A percentile compares a stretch with the other conserved stretches of the same genome.
phyloP scores from a whole-genome alignment of 2,113 vertebrate genomes.

The Indri indri region DNA sequence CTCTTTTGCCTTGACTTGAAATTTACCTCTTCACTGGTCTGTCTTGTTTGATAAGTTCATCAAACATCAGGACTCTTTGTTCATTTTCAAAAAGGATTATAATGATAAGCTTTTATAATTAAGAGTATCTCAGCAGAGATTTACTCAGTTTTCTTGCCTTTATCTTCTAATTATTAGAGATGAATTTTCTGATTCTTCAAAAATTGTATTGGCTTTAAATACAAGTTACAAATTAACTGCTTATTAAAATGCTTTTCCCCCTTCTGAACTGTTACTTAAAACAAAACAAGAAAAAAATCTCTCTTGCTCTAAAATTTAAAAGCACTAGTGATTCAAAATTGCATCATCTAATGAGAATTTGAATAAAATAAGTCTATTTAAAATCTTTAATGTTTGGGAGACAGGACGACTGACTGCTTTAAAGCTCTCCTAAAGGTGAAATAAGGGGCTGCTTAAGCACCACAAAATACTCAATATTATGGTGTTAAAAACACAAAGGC shows the following conservation, averaged over 20 bases:
- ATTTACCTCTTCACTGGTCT: slow-evolving; percentile 75
- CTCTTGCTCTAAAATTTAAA: slow-evolving; percentile 48
- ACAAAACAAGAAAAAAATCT: neutral
- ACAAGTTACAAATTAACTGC: slow-evolving; percentile 61
- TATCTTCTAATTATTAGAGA: slow-evolving; percentile 71
- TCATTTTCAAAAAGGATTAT: slow-evolving; percentile 76
- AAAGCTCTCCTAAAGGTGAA: slow-evolving; percentile 8
- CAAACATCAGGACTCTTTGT: slow-evolving; percentile 73
- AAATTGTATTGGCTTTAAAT: slow-evolving; percentile 68
- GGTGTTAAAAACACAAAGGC: neutral
- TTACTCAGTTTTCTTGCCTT: slow-evolving; percentile 54
- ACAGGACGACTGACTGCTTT: neutral
- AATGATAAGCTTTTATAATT: slow-evolving; percentile 75
- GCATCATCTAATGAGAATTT: slow-evolving; percentile 47
- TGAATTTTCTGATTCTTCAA: slow-evolving; percentile 71
- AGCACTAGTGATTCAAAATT: slow-evolving; percentile 54
- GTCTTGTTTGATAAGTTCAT: slow-evolving; percentile 79
- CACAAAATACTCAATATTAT: neutral
- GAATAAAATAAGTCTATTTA: slow-evolving; percentile 44
- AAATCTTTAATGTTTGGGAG: slow-evolving; percentile 5
- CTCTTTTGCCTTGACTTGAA: slow-evolving; percentile 62
- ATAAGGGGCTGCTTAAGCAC: neutral
- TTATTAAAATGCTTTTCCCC: slow-evolving; percentile 31
- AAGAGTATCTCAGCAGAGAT: slow-evolving; percentile 59
- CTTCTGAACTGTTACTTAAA: slow-evolving; percentile 57